Base-by-base conservation (phyloP, 2,888 invertebrate species). In the Buathra laborator region DNA sequence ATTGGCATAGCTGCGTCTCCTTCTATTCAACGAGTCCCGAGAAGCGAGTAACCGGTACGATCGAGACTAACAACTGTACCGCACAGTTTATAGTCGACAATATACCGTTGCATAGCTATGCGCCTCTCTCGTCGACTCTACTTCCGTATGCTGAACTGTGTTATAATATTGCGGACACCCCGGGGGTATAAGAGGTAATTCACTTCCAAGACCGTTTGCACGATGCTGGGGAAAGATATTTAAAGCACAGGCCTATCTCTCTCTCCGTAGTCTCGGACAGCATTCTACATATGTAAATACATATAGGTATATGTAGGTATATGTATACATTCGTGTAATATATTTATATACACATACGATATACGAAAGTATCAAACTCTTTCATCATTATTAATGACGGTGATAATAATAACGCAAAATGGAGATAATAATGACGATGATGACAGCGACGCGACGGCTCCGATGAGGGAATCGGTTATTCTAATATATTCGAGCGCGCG, bases 161-260 rank as follows among this genome's bases (percentile, higher is more conserved):
- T 74, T 76, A 71, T 72, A 76, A 80, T 48, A 70, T 51, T 74
- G 46, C 70, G 67, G 24, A 59, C 46, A 37, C 64, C 6, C 62
- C 29, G 29, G 62, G 24, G 29, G 59, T 53, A 16, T 10, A n/a
- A 19, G 24, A 59, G 70, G 67, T 77, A 76, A 84, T 84, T 62
- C 77, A 71, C 76, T 29, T 53, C 44, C 24, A n/a, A 59, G 51
- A 62, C 37, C 56, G 67, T 59, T 81, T 71, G 72, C 56, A 16
- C 53, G 66, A 78, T 64, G 81, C 82, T 71, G 75, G 66, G 70
- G 5, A 66, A 82, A 81, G 85, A 82, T 85, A 85, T 85, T 85
- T 85, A 79, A 82, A 85, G 85, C 81, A 46, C 84, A 46, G 74
- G 77, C 32, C 75, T 66, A 75, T 66, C 56, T 78, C 78, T 74